Base-by-base conservation (phyloP, 1,140 invertebrate species). In the Drosophila santomea region DNA sequence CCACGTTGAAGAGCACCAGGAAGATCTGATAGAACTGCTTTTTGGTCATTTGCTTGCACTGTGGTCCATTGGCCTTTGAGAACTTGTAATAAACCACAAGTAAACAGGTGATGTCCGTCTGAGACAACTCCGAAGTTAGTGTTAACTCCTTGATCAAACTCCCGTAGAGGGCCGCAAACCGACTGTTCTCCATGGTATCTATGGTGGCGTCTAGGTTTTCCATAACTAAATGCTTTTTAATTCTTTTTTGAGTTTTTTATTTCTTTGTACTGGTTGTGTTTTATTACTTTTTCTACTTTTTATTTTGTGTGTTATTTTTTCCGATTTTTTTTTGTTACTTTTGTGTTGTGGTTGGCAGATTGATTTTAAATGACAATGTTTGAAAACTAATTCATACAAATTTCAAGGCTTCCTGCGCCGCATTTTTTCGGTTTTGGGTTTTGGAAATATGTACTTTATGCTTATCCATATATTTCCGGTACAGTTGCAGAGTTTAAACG, bases 71-170 rank as follows among this genome's bases (percentile, higher is more conserved):
- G 25, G 15, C 50, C 45, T 75, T 55, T 4, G 54, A 73, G 41
- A 78, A 78, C 25, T 78, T 78, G 39, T 78, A 74, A 38, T 76
- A 78, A n/a, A 78, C 60, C 36, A 75, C 43, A 0, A 78, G 57
- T n/a, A 78, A 44, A 14, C 64, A 71, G 17, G 48, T 64, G 15
- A 78, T 38, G 14, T 78, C 76, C 17, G 47, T 72, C 2, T 56
- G 72, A 1, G 72, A 36, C 25, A 74, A 25, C 7, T 56, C 51
- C 12, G 51, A 25, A 15, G 20, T 51, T 10, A 23, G 28, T 0
- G 44, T 4, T n/a, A 66, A 38, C 32, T 75, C 57, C 45, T 45
- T 45, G 11, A 72, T 41, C 32, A 75, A 28, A 11, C 47, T 43
- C 14, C 54, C 39, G 10, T 72, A 75, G 10, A 64, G 32, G 10